Base-by-base conservation (phyloP, 1,140 invertebrate genomes). In the Stenopsyche tienmushanensis region DNA sequence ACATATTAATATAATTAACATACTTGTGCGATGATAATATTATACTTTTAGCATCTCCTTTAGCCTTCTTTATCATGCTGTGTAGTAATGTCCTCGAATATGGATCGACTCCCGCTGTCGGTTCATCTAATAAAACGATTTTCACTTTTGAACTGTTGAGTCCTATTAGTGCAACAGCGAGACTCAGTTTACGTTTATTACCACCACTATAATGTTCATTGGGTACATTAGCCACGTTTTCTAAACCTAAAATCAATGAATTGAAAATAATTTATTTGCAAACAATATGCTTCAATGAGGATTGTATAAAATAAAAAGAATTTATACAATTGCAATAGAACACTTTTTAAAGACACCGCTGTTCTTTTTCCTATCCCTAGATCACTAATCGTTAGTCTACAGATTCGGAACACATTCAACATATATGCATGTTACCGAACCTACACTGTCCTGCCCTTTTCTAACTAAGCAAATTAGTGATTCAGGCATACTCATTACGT, bases 121-220 rank as follows among this genome's bases (percentile, higher is more conserved):
- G 87, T 74, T 90, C 88, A 73, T 90, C 92, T 73, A 94, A 76
- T 26, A 71, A 90, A 80, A 76, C 57, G 2, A 66, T 58, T 2
- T 3, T 15, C 18, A 50, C 24, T 24, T 72, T 73, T 18, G 91
- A 79, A 29, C 83, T 82, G 23, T 89, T 89, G 76, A 88, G 85
- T 20, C 87, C 90, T 26, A 92, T 82, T 44, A 94, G 77, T 26
- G 92, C 88, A 62, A 94, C 86, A 2, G 90, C 91, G 45, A 90
- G 88, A 53, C 86, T 89, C 45, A 94, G 75, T 67, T 93, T 92
- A 25, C 92, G 82, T 73, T 89, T 90, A 74, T 92, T 94, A 0
- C 92, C 93, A 3, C 90, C 90, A 67, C 73, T 77, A 73, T 77
- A 78, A n/a, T 52, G 62, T 7, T 26, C 29, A 44, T 18, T 42